Conservation (phyloP, 2,888 invertebrate genomes). For the Cerastis leucographa region DNA sequence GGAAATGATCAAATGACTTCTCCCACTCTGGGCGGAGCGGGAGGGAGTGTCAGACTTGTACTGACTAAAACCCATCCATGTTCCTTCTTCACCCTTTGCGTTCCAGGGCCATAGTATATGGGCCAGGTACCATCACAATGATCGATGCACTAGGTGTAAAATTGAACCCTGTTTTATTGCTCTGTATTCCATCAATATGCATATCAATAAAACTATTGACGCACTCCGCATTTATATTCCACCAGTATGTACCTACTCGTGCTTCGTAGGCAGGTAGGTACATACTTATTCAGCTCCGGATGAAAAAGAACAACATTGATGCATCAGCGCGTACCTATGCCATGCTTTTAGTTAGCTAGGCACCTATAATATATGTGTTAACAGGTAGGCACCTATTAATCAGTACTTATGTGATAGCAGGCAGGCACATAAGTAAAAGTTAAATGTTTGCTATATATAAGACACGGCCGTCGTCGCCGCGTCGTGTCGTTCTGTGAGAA, state of each 20-base stretch:
- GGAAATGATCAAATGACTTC: too few relatives aligned
- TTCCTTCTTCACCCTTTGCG: too few relatives aligned
- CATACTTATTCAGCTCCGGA: not conserved
- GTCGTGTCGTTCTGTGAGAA: not conserved
- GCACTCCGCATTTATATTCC: slow-evolving; percentile 23
- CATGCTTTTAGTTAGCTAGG: not conserved
- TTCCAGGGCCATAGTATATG: too few relatives aligned
- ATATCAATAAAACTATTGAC: slow-evolving; percentile 50
- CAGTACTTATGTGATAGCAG: not conserved
- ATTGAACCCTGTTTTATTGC: slow-evolving; percentile 25
- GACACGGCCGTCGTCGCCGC: too few relatives aligned
- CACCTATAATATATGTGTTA: not conserved
- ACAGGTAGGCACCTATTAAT: too few relatives aligned
- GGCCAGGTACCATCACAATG: too few relatives aligned
- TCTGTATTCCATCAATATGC: slow-evolving; percentile 29
- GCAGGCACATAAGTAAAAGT: not conserved
- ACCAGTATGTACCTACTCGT: not conserved
- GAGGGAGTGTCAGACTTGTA: too few relatives aligned
- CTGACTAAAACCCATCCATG: too few relatives aligned
- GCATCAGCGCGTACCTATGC: not conserved
- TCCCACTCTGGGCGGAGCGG: too few relatives aligned
- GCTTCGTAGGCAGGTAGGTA: not conserved
- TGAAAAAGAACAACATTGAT: not conserved
- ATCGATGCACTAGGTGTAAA: slow-evolving; percentile 26
- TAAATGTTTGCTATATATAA: not conserved